These are phyloP conservation scores for Psephotus haematonotus DNA, from an alignment of 2,113 vertebrate species.

Conservation along the genomic window DNA sequence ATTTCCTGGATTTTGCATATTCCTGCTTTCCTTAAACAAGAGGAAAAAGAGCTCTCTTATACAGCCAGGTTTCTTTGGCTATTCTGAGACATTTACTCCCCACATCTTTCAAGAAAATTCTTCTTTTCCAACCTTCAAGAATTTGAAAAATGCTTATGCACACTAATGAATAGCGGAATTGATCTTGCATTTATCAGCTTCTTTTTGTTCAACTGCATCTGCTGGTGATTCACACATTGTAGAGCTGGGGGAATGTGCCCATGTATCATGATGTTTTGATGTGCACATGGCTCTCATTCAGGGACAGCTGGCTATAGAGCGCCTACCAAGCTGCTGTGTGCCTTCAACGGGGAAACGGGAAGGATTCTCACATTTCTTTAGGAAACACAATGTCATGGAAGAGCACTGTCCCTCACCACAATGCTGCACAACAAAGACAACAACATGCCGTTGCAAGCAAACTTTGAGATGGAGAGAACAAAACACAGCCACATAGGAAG, in stretches of 20 bases:
- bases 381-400: background rate
- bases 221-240: background rate
- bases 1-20: background rate
- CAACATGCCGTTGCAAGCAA: background rate
- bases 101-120: background rate
- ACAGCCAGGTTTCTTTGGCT: background rate
- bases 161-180: background rate
- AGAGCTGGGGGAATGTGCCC: background rate
- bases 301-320: background rate
- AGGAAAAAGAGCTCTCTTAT: background rate
- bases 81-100: background rate
- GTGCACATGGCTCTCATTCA: background rate
- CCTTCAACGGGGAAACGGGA: background rate
- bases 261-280: accelerated
- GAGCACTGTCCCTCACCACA: background rate
- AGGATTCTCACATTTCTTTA: background rate
- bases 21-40: background rate
- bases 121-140: background rate
- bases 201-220: background rate
- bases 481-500: accelerated
- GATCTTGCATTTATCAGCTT: background rate
- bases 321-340: background rate
- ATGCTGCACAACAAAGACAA: accelerated
- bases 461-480: background rate
- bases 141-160: background rate